Conservation (phyloP, 2,888 invertebrate species). For the Orthosia gracilis region DNA sequence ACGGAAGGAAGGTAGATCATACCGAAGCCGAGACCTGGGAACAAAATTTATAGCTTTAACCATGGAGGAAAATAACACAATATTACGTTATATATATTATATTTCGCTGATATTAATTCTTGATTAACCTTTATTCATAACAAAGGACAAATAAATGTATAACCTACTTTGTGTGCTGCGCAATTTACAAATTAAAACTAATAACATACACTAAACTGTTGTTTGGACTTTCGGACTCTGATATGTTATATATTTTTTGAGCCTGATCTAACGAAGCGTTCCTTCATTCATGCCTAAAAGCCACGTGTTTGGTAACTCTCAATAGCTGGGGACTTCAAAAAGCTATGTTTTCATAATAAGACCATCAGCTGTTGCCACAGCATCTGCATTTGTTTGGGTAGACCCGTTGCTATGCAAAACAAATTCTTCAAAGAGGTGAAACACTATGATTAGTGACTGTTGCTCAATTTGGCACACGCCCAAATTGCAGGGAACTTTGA, state of each 20-base stretch:
- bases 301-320: slow-evolving; percentile 3
- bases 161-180: slow-evolving; percentile 22
- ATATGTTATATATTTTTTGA: neutral
- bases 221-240: neutral
- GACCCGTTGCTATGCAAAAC: slow-evolving; percentile 48
- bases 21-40: slow-evolving; percentile 96
- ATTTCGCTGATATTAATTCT: slow-evolving; percentile 33
- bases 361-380: slow-evolving; percentile 4
- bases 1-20: slow-evolving; percentile 99
- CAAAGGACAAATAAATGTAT: slow-evolving; percentile 42
- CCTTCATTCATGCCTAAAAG: slow-evolving; percentile 11
- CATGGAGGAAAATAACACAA: slow-evolving; percentile 30
- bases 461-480: slow-evolving; percentile 72
- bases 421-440: slow-evolving; percentile 60
- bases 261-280: slow-evolving; percentile 2
- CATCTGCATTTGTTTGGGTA: slow-evolving; percentile 38
- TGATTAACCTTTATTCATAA: slow-evolving; percentile 34
- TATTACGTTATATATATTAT: slow-evolving; percentile 1
- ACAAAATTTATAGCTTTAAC: slow-evolving; percentile 59
- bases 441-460: slow-evolving; percentile 70
- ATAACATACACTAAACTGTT: slow-evolving; percentile 8
- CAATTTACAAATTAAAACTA: slow-evolving; percentile 24
- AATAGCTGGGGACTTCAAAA: slow-evolving; percentile 2
- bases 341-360: slow-evolving; percentile 32
- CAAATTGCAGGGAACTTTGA: slow-evolving; percentile 76